Conservation (phyloP, 92 coral and sea anemone genomes). For the Ricordea florida region DNA sequence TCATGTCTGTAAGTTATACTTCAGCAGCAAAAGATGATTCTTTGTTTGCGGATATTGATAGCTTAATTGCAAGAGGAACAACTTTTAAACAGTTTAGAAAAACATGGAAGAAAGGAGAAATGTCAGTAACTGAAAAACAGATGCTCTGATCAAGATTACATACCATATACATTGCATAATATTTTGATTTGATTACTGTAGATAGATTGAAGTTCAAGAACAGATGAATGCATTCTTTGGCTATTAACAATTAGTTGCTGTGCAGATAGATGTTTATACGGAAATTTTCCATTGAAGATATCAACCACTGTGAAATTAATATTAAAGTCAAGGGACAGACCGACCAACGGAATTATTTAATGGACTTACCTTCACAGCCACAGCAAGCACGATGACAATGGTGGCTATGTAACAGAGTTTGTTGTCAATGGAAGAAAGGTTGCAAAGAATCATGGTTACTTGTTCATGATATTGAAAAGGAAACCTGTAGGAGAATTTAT, state of each 20-base stretch:
- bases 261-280: slow-evolving; percentile 9
- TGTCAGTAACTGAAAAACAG: not conserved
- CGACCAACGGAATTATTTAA: slow-evolving; percentile 12
- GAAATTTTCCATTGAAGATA: slow-evolving; percentile 25
- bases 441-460: slow-evolving; percentile 62
- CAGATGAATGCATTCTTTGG: slow-evolving; percentile 10
- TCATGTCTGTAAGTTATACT: not conserved
- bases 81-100: slow-evolving; percentile 5
- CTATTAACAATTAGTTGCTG: slow-evolving; percentile 23
- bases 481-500: slow-evolving; percentile 1
- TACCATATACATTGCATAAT: not conserved
- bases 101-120: not conserved
- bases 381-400: not conserved
- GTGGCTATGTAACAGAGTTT: not conserved
- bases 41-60: slow-evolving; percentile 7
- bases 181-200: not conserved
- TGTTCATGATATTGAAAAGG: slow-evolving; percentile 23
- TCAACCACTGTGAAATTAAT: not conserved
- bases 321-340: slow-evolving; percentile 24
- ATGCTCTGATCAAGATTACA: not conserved
- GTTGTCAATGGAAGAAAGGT: slow-evolving; percentile 30
- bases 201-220: not conserved
- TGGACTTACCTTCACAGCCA: slow-evolving; percentile 44
- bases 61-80: slow-evolving; percentile 1
- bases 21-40: slow-evolving; percentile 10